A percentile compares a stretch with the other conserved stretches of the same genome.
These are phyloP conservation scores for Esox masquinongy DNA, from an alignment of 2,797 vertebrate species.

Conservation along the genomic window DNA sequence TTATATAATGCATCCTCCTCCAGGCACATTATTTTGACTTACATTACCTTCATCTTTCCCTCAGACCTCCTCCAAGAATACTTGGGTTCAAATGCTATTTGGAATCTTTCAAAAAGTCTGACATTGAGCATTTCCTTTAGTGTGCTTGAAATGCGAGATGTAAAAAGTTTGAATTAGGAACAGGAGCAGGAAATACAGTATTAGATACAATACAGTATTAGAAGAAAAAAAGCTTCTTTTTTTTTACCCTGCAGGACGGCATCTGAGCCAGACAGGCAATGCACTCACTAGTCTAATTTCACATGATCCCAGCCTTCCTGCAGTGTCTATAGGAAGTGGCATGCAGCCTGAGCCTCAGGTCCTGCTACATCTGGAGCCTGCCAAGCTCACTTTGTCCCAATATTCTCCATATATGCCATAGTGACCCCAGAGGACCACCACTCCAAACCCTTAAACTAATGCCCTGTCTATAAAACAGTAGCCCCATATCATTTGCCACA, in stretches of 20 bases:
- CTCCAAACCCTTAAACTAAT: constrained; percentile 10
- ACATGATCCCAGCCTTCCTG: constrained; percentile 18
- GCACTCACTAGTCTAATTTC: constrained; percentile 22
- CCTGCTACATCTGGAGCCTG: constrained; percentile 67
- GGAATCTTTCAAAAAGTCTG: neutral
- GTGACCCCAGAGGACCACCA: constrained; percentile 35
- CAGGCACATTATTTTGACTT: constrained; percentile 78
- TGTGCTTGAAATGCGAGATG: neutral
- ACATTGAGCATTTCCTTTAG: constrained; percentile 22
- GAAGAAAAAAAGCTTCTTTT: neutral
- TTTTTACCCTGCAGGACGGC: neutral
- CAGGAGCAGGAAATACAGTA: neutral
- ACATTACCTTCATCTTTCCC: constrained; percentile 40
- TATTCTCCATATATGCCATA: constrained; percentile 49
- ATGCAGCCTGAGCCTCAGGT: constrained; percentile 60
- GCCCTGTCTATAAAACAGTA: constrained; percentile 40
- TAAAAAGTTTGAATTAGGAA: neutral
- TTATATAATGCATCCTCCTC: constrained; percentile 80
- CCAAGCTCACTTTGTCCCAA: constrained; percentile 53
- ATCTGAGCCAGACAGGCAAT: constrained; percentile 4
- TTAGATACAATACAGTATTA: neutral
- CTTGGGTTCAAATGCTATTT: constrained; percentile 14
- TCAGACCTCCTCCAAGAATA: constrained; percentile 23
- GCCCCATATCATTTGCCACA: constrained; percentile 12
- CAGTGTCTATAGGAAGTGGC: constrained; percentile 69